Base-by-base conservation (phyloP, 37 sponge, comb jelly and placozoan species). In the Dysidea cf. avara region DNA sequence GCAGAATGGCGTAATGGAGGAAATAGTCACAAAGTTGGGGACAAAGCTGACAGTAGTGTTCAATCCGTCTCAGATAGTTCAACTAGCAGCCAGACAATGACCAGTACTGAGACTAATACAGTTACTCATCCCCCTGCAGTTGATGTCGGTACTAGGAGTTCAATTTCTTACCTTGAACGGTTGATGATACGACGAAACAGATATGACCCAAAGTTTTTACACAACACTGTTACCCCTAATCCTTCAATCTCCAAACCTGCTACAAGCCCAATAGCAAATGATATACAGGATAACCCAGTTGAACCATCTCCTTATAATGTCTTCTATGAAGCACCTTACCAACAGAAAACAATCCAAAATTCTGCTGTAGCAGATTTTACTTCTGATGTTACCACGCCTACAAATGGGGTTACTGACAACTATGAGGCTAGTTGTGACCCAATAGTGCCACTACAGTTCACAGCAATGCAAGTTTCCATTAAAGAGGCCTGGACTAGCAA, bases 121-220 rank as follows among this genome's bases (percentile, higher is more conserved):
- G 53, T 61, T 31, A 21, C 34, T 30, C n/a, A n/a, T n/a, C n/a
- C n/a, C n/a, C n/a, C n/a, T n/a, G n/a, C n/a, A n/a, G n/a, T n/a
- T 38, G 6, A 34, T 28, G 65, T 78, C 39, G 1, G 75, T 28
- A 30, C 58, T 36, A 46, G 33, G 2, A 24, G 51, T 39, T 63
- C 69, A 1, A 70, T 83, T 18, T 67, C 84, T 0, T 89, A 89
- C 57, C 53, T 89, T 2, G 90, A 89, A 43, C 74, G 63, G 36
- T 35, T 89, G 37, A 51, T 89, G 66, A 57, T 83, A 7, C 53
- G 68, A 34, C 68, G 61, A 22, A 62, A 53, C 39, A 61, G 76
- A 17, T 29, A 51, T 1, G 75, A 79, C 33, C 80, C 74, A 6
- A 39, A 33, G 53, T 56, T 53, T 34, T 53, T 46, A 6, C 26